Evolutionary conservation across 2,888 invertebrate genomes (phyloP).

Genomic region (Anoplius nigerrimus): DNA sequence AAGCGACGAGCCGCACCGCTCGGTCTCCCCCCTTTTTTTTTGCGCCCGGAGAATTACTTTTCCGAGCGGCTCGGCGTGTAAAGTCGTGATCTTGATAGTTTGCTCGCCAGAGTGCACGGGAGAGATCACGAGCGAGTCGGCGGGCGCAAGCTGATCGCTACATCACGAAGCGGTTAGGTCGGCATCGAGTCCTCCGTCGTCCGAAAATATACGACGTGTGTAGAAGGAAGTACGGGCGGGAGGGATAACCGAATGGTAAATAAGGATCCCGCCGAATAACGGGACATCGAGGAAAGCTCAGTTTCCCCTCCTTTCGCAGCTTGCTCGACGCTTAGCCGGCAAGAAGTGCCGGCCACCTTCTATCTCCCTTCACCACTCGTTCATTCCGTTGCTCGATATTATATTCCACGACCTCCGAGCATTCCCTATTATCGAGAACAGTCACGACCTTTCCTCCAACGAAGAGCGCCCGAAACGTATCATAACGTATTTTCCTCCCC

Average conservation of each 20-base stretch:
- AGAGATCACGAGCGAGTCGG: constrained; percentile 17
- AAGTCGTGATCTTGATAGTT: constrained; percentile 4
- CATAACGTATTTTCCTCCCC: constrained; percentile 70
- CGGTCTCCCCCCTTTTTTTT: constrained; percentile 6
- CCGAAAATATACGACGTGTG: constrained; percentile 56
- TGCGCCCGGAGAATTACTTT: too few species aligned
- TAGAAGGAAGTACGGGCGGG: constrained; percentile 36
- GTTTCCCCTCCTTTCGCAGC: constrained; percentile 28
- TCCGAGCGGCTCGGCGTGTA: too few species aligned
- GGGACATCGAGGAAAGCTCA: constrained; percentile 51
- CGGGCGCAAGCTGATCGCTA: constrained; percentile 43
- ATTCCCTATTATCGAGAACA: constrained; percentile 69
- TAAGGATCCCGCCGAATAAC: constrained; percentile 60
- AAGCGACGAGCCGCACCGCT: neutral
- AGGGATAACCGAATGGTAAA: constrained; percentile 62
- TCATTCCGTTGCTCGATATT: constrained; percentile 44
- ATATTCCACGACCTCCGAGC: constrained; percentile 63
- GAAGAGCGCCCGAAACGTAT: constrained; percentile 57
- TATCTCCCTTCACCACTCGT: constrained; percentile 23
- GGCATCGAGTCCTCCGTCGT: constrained; percentile 34
- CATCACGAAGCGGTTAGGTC: constrained; percentile 48
- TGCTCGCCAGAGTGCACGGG: constrained; percentile 7
- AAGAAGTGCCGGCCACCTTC: neutral
- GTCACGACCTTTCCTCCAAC: constrained; percentile 65
- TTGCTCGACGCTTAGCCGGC: too few species aligned